Evolutionary conservation across 2,113 vertebrate genomes (phyloP), one percentile per base, ranked within the genome.

Genomic region (Euleptes europaea): DNA sequence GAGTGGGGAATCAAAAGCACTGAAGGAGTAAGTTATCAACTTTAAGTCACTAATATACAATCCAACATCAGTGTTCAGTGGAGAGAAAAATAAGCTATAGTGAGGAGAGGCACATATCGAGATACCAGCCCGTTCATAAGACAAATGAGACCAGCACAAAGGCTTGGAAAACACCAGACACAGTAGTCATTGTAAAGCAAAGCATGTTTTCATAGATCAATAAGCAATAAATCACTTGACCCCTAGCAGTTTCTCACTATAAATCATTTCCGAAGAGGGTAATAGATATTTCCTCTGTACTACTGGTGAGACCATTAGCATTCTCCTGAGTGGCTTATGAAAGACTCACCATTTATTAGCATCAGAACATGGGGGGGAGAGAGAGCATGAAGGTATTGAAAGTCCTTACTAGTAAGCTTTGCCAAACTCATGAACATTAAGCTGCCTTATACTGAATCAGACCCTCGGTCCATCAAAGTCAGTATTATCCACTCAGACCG

Each of bases 171-270:
- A 83, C 87, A 88, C 84, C 84, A 93, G 79, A 91, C 65, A 89
- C 77, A 79, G 44, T 60, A 88, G 90, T 87, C 92, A 92, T 91
- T 92, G 91, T 86, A 89, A 94, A 90, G 86, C 92, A 91, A 86
- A 78, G 14, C 3, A 57, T 85, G 91, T 90, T 94, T 90, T 81
- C 88, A 78, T 78, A 82, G 89, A 95, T 94, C 88, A 90, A 95
- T 95, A 90, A 93, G 81, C 91, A 92, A 91, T 95, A 94, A 94
- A 94, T 94, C 93, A 94, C 77, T 81, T 89, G 91, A 88, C 85
- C 87, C 87, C 91, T 75, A 89, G 44, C 82, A 93, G 90, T 86
- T 90, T 90, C 85, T 92, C 87, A 90, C 87, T 74, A 93, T 94
- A 93, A 88, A 94, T 95, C 93, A 93, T 86, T 79, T 76, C 47